Percentiles rank a stretch among this genome's conserved stretches.
Conservation (phyloP, 1,140 invertebrate species). For the Tetranychus urticae region DNA sequence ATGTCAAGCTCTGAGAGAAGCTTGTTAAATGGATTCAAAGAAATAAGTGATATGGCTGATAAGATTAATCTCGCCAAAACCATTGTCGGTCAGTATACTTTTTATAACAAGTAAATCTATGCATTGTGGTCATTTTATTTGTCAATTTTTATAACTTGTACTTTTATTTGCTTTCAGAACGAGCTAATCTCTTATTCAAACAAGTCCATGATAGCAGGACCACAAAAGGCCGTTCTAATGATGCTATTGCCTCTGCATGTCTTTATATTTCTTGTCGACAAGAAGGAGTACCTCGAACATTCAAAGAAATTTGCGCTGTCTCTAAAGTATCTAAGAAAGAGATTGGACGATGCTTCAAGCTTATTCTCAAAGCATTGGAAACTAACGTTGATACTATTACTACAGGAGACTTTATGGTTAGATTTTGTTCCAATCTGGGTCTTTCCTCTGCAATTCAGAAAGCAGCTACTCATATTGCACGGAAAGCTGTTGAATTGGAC, state of each 20-base stretch:
- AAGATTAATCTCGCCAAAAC: slow-evolving; percentile 85
- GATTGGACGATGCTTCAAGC: slow-evolving; percentile 86
- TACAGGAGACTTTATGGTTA: slow-evolving; percentile 86
- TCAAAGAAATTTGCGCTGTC: slow-evolving; percentile 32
- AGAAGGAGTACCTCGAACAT: slow-evolving; percentile 92
- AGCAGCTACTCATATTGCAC: slow-evolving; percentile 85
- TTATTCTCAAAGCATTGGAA: slow-evolving; percentile 63
- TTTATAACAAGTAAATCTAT: background rate
- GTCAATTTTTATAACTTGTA: too few species aligned
- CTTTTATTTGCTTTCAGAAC: slow-evolving; percentile 27
- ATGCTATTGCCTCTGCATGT: slow-evolving; percentile 94
- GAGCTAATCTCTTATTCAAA: slow-evolving; percentile 88
- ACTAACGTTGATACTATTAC: slow-evolving; percentile 95
- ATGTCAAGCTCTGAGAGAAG: slow-evolving; percentile 81
- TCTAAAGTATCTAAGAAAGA: slow-evolving; percentile 74
- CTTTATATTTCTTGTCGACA: slow-evolving; percentile 96
- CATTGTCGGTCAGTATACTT: slow-evolving; percentile 26
- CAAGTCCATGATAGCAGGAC: slow-evolving; percentile 95
- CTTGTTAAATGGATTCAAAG: slow-evolving; percentile 78
- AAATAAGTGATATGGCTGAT: slow-evolving; percentile 93
- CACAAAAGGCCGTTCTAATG: slow-evolving; percentile 76
- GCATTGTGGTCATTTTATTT: too few species aligned
- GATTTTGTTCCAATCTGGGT: slow-evolving; percentile 34
- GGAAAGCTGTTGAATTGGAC: slow-evolving; percentile 85
- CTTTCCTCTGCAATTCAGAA: slow-evolving; percentile 76